Evolutionary conservation across 1,140 invertebrate species (phyloP), one percentile per base, ranked within the genome.

Genomic region (Asobara japonica): DNA sequence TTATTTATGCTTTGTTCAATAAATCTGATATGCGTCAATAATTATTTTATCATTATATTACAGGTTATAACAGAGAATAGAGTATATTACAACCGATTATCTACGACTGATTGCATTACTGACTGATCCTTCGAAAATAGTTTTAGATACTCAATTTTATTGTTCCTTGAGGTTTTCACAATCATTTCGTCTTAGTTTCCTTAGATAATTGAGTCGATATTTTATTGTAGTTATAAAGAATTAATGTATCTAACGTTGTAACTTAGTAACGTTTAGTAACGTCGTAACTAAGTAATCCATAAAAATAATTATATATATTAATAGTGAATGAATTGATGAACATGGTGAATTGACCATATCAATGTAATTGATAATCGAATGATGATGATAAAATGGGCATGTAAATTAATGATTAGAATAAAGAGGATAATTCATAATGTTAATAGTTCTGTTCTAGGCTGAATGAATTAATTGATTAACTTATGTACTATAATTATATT

Each of bases 41-140:
- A 33, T 61, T 71, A 45, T 72, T 76, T 69, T 62, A 78, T 67
- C 70, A 48, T 65, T 73, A 80, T 65, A 80, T 79, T 81, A 79
- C 78, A 78, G 77, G 78, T 79, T 80, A 82, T 76, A 83, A 86
- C 81, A 83, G 80, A 83, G 76, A 72, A 85, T 86, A 87, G 86
- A 84, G 84, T 85, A 85, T 86, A 83, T 85, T 86, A 86, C 82
- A 86, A 80, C 74, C 75, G 76, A 61, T 69, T 60, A 31, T 38
- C n/a, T 5, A 45, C 13, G 41, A n/a, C n/a, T 45, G 51, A 56
- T 56, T 25, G 25, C 20, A 27, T 20, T 56, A 56, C 11, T 27
- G 8, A 64, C 33, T 33, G n/a, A 18, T 13, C 18, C 11, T 3
- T 45, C n/a, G 18, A 45, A 45, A 45, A 45, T 45, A 45, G 18